Evolutionary conservation across 2,113 vertebrate genomes (phyloP).

Genomic region (Rhineura floridana): DNA sequence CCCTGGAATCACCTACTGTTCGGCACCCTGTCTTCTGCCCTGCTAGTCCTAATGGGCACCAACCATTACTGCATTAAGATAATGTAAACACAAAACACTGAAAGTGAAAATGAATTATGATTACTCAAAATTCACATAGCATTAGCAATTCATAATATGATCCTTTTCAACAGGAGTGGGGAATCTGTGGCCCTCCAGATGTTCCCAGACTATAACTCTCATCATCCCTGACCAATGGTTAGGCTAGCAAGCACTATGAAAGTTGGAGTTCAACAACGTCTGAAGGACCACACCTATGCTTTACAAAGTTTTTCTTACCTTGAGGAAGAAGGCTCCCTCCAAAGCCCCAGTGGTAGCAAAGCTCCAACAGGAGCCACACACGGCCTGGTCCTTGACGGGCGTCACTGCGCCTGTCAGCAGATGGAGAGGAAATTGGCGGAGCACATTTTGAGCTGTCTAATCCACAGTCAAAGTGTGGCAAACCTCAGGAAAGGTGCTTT

Average conservation of each 20-base stretch:
- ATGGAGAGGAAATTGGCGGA: rapidly evolving
- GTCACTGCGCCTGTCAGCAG: slow-evolving; percentile 79
- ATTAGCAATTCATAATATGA: not conserved
- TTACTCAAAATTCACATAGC: not conserved
- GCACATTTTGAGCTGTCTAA: not conserved
- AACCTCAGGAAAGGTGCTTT: not conserved
- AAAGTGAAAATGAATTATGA: not conserved
- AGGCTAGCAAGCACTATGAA: too few relatives aligned
- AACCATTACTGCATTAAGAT: too few relatives aligned
- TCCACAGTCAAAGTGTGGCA: not conserved
- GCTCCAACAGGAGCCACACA: slow-evolving; percentile 82
- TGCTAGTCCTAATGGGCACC: too few relatives aligned
- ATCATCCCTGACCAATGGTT: too few relatives aligned
- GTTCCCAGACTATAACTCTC: too few relatives aligned
- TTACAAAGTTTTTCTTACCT: slow-evolving; percentile 61
- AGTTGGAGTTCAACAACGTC: too few relatives aligned
- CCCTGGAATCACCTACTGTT: too few relatives aligned
- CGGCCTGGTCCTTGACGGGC: slow-evolving; percentile 80
- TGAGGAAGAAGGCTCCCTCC: slow-evolving; percentile 80
- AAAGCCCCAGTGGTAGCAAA: slow-evolving; percentile 77
- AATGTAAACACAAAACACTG: not conserved
- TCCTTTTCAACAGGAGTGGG: too few relatives aligned
- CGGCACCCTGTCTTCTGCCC: too few relatives aligned
- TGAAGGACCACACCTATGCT: too few relatives aligned
- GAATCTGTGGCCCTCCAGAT: too few relatives aligned